A percentile compares a stretch with the other conserved stretches of the same genome.
These are phyloP conservation scores for Eurypyga helias DNA, from an alignment of 2,113 vertebrate species.

Conservation along the genomic window DNA sequence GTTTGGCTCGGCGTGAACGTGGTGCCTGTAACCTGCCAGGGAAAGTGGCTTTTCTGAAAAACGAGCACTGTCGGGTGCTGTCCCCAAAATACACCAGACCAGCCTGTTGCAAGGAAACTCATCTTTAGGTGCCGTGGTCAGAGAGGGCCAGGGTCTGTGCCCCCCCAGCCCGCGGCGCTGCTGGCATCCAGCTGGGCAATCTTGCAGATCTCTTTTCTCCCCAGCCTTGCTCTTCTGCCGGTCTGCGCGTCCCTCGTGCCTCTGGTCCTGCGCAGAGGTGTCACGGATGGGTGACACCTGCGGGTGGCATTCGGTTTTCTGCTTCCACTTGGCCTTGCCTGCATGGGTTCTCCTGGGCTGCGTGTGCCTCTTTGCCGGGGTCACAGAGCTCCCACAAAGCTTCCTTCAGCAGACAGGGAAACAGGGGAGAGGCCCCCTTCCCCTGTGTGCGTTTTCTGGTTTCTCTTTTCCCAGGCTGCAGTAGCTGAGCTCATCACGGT, in stretches of 20 bases:
- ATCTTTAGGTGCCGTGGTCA: neutral
- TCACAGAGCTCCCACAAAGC: neutral
- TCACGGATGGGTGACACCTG: accelerated
- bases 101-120: neutral
- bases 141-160: neutral
- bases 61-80: neutral
- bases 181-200: neutral
- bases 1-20: neutral
- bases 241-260: accelerated
- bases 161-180: neutral
- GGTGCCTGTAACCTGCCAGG: neutral
- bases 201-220: neutral
- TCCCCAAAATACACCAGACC: neutral
- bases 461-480: neutral
- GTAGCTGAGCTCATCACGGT: neutral
- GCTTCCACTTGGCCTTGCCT: neutral
- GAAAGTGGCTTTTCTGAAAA: neutral
- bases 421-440: neutral
- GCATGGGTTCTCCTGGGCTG: neutral
- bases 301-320: neutral
- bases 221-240: neutral
- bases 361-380: accelerated
- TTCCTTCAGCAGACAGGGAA: neutral
- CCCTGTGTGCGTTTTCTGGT: neutral
- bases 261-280: neutral